A percentile compares a stretch with the other conserved stretches of the same genome.
Evolutionary conservation across 2,888 invertebrate species (phyloP).

Genomic region (Brenthis daphne): DNA sequence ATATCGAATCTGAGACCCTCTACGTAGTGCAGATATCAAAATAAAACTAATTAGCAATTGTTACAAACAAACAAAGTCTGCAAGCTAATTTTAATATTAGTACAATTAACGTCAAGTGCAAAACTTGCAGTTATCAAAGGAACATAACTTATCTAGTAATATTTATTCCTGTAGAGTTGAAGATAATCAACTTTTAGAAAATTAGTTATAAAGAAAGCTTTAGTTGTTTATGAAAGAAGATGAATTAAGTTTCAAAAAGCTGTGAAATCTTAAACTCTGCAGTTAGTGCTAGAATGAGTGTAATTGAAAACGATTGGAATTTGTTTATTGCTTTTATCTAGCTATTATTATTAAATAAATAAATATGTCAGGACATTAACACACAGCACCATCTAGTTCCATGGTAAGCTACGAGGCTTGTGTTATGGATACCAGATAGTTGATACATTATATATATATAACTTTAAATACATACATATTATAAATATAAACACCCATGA

Average conservation of each 20-base stretch:
- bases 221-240: background rate
- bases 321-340: too few relatives aligned
- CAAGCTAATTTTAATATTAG: background rate
- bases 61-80: background rate
- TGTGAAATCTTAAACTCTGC: too few relatives aligned
- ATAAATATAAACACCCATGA: too few relatives aligned
- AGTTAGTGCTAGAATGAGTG: background rate
- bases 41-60: background rate
- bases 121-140: constrained; percentile 1
- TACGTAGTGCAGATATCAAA: background rate
- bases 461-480: too few relatives aligned
- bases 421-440: too few relatives aligned
- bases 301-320: too few relatives aligned
- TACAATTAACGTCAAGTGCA: background rate
- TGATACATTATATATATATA: too few relatives aligned
- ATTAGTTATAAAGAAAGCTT: constrained; percentile 13
- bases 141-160: constrained; percentile 14
- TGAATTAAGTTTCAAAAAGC: background rate
- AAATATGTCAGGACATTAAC: too few relatives aligned
- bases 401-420: too few relatives aligned
- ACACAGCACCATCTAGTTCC: too few relatives aligned
- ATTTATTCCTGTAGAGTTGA: constrained; percentile 4
- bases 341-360: too few relatives aligned
- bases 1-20: too few relatives aligned
- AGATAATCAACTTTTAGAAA: constrained; percentile 12